These are phyloP conservation scores for Chymomyza costata DNA, from an alignment of 1,140 invertebrate species.

Conservation along the genomic window DNA sequence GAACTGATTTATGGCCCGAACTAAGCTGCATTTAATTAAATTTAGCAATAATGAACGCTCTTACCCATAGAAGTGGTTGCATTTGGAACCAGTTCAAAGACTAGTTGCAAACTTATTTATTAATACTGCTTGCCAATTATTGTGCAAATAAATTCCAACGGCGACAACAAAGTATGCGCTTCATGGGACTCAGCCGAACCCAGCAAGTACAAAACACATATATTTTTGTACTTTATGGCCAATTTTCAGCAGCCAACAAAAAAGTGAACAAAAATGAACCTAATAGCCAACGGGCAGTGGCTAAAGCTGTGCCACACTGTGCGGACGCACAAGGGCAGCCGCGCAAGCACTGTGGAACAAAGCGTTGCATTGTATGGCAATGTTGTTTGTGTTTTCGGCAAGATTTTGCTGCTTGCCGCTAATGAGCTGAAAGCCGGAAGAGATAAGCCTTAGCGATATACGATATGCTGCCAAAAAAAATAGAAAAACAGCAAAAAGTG, in stretches of 20 bases:
- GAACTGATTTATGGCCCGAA: too few species aligned
- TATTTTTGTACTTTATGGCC: conserved; percentile 64
- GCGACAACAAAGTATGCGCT: conserved; percentile 44
- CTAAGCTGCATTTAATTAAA: too few species aligned
- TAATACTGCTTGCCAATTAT: conserved; percentile 70
- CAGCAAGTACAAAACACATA: conserved; percentile 25
- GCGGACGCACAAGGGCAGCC: background rate
- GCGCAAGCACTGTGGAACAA: conserved; percentile 27
- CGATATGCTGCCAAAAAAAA: too few species aligned
- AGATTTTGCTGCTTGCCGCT: too few species aligned
- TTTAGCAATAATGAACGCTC: too few species aligned
- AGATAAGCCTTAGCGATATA: too few species aligned
- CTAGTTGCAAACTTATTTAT: too few species aligned
- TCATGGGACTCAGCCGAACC: conserved; percentile 36
- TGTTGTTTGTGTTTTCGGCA: too few species aligned
- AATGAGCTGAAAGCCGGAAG: too few species aligned
- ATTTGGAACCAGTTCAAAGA: too few species aligned
- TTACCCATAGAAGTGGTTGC: too few species aligned
- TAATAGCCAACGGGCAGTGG: conserved; percentile 21
- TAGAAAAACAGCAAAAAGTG: too few species aligned
- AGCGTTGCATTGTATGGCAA: conserved; percentile 35
- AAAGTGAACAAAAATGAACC: conserved; percentile 6
- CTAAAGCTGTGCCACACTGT: conserved; percentile 7
- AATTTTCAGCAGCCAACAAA: conserved; percentile 33
- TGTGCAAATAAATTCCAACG: conserved; percentile 67